phyloP scores from a whole-genome alignment of 2,797 vertebrate species.

The Salmo trutta region DNA sequence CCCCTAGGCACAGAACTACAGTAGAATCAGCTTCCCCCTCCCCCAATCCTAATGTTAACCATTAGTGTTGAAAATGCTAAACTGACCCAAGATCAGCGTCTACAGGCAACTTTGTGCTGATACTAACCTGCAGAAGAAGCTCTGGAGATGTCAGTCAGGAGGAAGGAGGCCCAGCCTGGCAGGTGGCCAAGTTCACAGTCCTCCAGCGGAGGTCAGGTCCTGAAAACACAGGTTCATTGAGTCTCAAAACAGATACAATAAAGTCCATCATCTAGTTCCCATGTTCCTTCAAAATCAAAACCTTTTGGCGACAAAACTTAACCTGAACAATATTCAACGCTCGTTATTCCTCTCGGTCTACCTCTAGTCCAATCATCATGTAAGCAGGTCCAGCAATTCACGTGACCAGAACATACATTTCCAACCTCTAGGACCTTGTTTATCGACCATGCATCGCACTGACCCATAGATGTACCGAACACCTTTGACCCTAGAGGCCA shows the following conservation, averaged over 20 bases:
- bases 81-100: background rate
- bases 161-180: conserved; percentile 72
- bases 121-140: conserved; percentile 61
- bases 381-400: background rate
- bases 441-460: background rate
- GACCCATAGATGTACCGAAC: background rate
- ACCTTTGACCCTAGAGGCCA: background rate
- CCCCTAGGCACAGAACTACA: background rate
- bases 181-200: conserved; percentile 72
- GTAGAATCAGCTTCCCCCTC: background rate
- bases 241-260: background rate
- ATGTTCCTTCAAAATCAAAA: background rate
- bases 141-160: conserved; percentile 56
- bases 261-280: background rate
- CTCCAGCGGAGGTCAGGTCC: conserved; percentile 69
- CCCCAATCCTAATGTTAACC: background rate
- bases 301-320: background rate
- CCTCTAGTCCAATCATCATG: too few species aligned
- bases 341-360: background rate
- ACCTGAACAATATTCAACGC: background rate
- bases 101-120: background rate
- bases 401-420: background rate
- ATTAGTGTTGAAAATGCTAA: background rate
- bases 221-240: conserved; percentile 37
- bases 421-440: background rate